Conservation (phyloP, 53 echinoderm and acorn worm species). For the Hippasteria phrygiana region DNA sequence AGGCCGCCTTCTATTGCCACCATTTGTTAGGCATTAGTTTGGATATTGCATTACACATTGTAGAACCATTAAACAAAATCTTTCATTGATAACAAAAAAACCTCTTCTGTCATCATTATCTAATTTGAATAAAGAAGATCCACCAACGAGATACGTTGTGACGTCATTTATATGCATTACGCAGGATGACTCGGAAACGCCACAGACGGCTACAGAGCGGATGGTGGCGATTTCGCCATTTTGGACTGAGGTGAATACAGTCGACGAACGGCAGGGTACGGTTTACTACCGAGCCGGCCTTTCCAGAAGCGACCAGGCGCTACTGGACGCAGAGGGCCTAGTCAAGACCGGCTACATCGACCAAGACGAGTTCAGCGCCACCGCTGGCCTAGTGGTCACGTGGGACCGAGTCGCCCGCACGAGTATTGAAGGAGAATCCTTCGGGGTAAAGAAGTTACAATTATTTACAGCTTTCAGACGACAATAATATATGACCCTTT, state of each 20-base stretch:
- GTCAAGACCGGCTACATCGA: constrained; percentile 70
- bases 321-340: constrained; percentile 36
- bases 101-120: too few species aligned
- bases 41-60: too few species aligned
- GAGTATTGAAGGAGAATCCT: not conserved
- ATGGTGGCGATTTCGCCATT: constrained; percentile 60
- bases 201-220: not conserved
- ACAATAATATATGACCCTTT: too few species aligned
- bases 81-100: too few species aligned
- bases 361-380: constrained; percentile 67
- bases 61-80: too few species aligned
- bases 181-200: not conserved
- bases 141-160: too few species aligned
- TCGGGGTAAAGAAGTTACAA: not conserved
- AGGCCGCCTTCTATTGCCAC: too few species aligned
- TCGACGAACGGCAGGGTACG: not conserved
- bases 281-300: constrained; percentile 49
- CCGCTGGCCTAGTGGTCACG: constrained; percentile 73
- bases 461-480: too few species aligned
- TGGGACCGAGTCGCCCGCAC: constrained; percentile 79
- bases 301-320: not conserved
- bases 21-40: too few species aligned
- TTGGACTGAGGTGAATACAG: constrained; percentile 48
- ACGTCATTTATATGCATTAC: too few species aligned
- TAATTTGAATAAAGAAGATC: too few species aligned